Base-by-base conservation (phyloP, 92 coral and sea anemone genomes). In the Meandrina meandrites region DNA sequence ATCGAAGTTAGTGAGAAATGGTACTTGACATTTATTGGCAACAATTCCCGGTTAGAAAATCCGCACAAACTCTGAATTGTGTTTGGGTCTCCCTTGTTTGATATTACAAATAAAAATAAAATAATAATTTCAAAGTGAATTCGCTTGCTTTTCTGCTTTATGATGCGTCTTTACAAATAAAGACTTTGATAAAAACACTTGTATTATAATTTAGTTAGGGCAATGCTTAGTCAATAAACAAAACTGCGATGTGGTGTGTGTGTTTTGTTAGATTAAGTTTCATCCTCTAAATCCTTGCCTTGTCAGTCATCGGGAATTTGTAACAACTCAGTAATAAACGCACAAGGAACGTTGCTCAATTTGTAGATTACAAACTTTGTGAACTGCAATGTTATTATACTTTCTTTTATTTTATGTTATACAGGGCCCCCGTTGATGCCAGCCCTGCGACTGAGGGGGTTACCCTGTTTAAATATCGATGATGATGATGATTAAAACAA, bases 161-260 rank as follows among this genome's bases (percentile, higher is more conserved):
- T 35, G 48, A 17, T 18, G 14, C 17, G 78, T 73, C 78, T 73
- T 73, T 37, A 34, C 27, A 73, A 73, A 24, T 73, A 36, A 73
- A 73, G 78, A 11, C 51, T 73, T 73, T 73, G 78, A 73, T 34
- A 34, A 73, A 31, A 18, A 73, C 48, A 18, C 78, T 16, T 73
- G n/a, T 35, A 73, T 34, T 6, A 19, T 34, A 73, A 40, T 73
- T 34, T 19, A 34, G 51, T 11, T 73, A 40, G 48, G 37, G 37
- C 48, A 37, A 37, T 73, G 27, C 48, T 35, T 34, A 34, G 35
- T 36, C 78, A 73, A 73, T 73, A 34, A 73, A 73, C 48, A 36
- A 27, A 73, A 37, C 36, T 16, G n/a, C 30, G 30, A 60, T 5
- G 47, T 32, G 35, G 17, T 68, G 32, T 16, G 16, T 12, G 27